A percentile compares a stretch with the other conserved stretches of the same genome.
Conservation (phyloP, 2,797 vertebrate species). For the Sarcoramphus papa region DNA sequence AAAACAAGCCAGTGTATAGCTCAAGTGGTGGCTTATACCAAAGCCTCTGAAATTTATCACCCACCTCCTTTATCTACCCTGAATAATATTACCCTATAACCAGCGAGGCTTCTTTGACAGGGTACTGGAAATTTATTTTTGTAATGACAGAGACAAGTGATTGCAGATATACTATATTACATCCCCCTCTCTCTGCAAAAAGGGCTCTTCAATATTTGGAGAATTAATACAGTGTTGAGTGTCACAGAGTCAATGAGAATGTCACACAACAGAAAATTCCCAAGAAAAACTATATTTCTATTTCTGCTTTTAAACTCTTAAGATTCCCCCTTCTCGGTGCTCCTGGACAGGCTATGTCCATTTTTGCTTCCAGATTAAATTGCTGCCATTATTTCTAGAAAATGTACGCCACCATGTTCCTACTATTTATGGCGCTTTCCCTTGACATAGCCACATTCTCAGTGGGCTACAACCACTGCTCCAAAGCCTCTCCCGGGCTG, state of each 20-base stretch:
- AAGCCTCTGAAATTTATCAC: neutral
- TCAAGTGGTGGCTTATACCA: neutral
- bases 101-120: neutral
- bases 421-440: neutral
- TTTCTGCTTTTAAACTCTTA: neutral
- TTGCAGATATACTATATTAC: neutral
- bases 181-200: accelerated
- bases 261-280: neutral
- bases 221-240: neutral
- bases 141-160: neutral
- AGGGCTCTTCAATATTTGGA: neutral
- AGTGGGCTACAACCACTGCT: neutral
- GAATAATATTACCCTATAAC: neutral
- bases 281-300: neutral
- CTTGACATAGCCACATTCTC: no score
- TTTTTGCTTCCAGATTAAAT: neutral
- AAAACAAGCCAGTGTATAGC: neutral
- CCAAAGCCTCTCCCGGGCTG: neutral
- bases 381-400: neutral
- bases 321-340: neutral
- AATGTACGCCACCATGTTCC: accelerated
- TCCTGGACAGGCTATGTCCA: neutral
- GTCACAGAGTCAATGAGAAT: neutral
- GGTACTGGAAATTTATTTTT: neutral
- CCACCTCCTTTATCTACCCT: neutral